These are phyloP conservation scores for Chaetogeoica ovagalla DNA, from an alignment of 2,888 invertebrate species.

Conservation along the genomic window DNA sequence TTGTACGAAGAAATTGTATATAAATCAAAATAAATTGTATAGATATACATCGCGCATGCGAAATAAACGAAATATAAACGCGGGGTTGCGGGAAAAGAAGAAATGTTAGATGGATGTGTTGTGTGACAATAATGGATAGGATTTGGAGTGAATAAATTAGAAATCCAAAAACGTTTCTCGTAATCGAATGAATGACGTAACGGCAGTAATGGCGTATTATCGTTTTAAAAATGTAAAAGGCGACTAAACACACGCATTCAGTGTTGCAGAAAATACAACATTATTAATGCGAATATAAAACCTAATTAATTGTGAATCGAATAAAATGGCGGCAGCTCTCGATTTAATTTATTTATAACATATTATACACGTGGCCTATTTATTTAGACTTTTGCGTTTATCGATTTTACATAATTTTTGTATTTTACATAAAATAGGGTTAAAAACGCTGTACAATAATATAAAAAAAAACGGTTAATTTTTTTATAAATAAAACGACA, in stretches of 20 bases:
- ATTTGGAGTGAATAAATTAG: constrained; percentile 27
- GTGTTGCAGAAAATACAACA: not conserved
- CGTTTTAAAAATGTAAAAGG: no score
- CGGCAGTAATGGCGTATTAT: not conserved
- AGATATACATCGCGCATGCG: no score
- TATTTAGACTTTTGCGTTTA: not conserved
- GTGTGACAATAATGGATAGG: constrained; percentile 24
- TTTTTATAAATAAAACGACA: not conserved
- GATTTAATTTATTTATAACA: not conserved
- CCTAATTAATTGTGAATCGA: not conserved
- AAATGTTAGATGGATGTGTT: constrained; percentile 18
- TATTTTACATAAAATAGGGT: not conserved
- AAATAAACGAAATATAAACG: constrained; percentile 31
- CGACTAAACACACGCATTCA: not conserved
- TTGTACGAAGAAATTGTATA: constrained; percentile 1
- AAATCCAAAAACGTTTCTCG: not conserved
- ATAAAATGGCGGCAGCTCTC: not conserved
- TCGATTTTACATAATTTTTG: not conserved
- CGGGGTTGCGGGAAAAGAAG: not conserved
- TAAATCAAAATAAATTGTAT: constrained; percentile 1
- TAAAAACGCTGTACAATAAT: not conserved
- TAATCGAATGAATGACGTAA: not conserved
- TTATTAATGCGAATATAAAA: not conserved
- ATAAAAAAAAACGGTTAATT: not conserved
- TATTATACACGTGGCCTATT: not conserved